Percentiles rank a stretch among this genome's conserved stretches.
phyloP scores from a whole-genome alignment of 2,797 vertebrate species.

The Hozukius guyotensis region DNA sequence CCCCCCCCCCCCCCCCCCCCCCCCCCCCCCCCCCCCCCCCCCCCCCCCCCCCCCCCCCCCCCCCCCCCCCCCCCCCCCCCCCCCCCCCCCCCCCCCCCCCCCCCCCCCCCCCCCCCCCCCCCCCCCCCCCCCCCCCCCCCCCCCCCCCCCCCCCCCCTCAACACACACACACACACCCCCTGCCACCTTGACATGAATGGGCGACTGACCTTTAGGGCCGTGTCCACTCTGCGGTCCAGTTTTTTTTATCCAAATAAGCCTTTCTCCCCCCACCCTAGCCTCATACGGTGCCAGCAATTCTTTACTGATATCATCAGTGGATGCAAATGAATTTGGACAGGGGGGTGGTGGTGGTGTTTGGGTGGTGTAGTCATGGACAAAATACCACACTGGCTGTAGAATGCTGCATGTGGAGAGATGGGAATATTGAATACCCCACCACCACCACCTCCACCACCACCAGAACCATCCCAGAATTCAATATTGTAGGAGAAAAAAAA shows the following conservation, averaged over 20 bases:
- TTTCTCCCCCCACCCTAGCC: constrained; percentile 55
- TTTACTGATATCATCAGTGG: constrained; percentile 85
- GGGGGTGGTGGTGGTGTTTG: constrained; percentile 21
- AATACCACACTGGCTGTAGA: constrained; percentile 76
- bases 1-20: constrained; percentile 32
- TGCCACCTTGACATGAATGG: constrained; percentile 81
- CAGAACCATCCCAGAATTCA: constrained; percentile 73
- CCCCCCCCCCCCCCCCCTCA: constrained; percentile 13
- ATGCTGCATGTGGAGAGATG: constrained; percentile 72
- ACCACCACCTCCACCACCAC: constrained; percentile 50
- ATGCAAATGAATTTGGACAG: constrained; percentile 84
- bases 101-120: constrained; percentile 9
- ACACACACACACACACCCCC: constrained; percentile 67
- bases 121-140: constrained; percentile 32
- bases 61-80: constrained; percentile 32
- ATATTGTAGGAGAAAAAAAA: constrained; percentile 48
- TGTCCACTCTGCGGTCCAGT: constrained; percentile 83
- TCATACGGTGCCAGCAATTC: constrained; percentile 80
- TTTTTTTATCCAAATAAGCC: constrained; percentile 78
- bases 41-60: constrained; percentile 9
- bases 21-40: constrained; percentile 11
- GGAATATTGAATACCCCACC: constrained; percentile 74
- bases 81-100: constrained; percentile 11
- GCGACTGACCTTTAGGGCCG: constrained; percentile 81
- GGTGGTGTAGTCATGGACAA: constrained; percentile 70